Conservation (phyloP, 2,888 invertebrate species). For the Drosophila ustulata region DNA sequence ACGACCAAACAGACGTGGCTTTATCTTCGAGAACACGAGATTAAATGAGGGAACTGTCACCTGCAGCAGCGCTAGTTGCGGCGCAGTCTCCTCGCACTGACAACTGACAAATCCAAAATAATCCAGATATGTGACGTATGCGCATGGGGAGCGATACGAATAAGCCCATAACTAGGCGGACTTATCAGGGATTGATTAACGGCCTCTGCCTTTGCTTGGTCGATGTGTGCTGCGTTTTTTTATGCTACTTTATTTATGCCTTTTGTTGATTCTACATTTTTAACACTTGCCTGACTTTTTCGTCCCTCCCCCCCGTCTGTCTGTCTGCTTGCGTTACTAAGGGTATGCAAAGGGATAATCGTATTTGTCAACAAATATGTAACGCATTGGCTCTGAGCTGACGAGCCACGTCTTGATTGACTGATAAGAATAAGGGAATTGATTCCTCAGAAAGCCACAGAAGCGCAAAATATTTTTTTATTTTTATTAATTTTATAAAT, state of each 20-base stretch:
- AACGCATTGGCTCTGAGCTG: not conserved
- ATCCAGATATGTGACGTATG: conserved; percentile 40
- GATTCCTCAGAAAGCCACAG: conserved; percentile 14
- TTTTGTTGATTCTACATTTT: conserved; percentile 21
- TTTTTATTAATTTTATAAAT: conserved; percentile 65
- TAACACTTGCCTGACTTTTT: conserved; percentile 16
- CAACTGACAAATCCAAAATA: conserved; percentile 41
- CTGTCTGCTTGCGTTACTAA: not conserved
- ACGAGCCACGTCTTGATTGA: not conserved
- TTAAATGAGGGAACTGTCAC: conserved; percentile 44
- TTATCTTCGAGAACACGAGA: conserved; percentile 31
- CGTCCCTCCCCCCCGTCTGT: not conserved
- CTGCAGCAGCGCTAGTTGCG: conserved; percentile 30
- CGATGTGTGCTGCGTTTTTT: not conserved
- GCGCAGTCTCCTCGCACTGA: conserved; percentile 5
- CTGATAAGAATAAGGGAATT: conserved; percentile 18
- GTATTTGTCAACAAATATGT: not conserved
- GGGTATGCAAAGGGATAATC: conserved; percentile 8
- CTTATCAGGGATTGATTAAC: conserved; percentile 58
- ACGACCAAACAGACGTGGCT: not conserved
- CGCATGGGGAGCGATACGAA: conserved; percentile 14
- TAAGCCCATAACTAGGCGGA: conserved; percentile 16
- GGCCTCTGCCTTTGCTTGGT: conserved; percentile 30
- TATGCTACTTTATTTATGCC: conserved; percentile 19
- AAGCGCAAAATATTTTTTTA: conserved; percentile 19